Evolutionary conservation across 2,888 invertebrate species (phyloP), one percentile per base, ranked within the genome.

Genomic region (Pristionchus fissidentatus): DNA sequence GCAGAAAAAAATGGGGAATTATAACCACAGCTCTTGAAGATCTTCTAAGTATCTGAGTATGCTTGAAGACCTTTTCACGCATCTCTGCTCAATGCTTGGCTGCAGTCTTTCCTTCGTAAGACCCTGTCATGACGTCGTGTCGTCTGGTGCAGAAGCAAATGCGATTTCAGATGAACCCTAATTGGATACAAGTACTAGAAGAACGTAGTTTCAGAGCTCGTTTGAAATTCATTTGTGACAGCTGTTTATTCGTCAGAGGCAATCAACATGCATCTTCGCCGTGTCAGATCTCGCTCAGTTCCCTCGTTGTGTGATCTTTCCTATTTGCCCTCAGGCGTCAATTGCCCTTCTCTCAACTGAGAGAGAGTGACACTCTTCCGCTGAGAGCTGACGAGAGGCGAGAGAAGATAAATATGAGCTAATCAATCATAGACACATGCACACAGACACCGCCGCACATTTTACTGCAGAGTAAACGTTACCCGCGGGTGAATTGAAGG

Each of bases 371-470:
- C 60, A 60, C 60, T 15, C 19, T 60, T 60, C 60, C 29, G 60
- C 60, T 32, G 29, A 1, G n/a, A 70, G 32, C 70, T 70, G 19
- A 22, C 26, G 62, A 35, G 62, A 35, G 38, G 19, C 22, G 26
- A n/a, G n/a, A n/a, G n/a, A 70, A 70, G 70, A 70, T 70, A 70
- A 70, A 70, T 70, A 70, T 41, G 70, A 15, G 26, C 70, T 41
- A 41, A 70, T 70, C 70, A 70, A 70, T 70, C 70, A 70, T 22
- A 26, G 70, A 26, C 70, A 60, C 29, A 8, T n/a, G 29, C 8
- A n/a, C 52, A 52, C 57, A 26, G 22, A 7, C 15, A 55, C 55
- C 4, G 13, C 8, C 55, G 3, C 55, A 13, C 55, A 22, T 55
- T 13, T n/a, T 55, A 19, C 55, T 7, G 55, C 22, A 55, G 22